phyloP scores from a whole-genome alignment of 1,140 invertebrate genomes.

The Drosophila nigrodunni region DNA sequence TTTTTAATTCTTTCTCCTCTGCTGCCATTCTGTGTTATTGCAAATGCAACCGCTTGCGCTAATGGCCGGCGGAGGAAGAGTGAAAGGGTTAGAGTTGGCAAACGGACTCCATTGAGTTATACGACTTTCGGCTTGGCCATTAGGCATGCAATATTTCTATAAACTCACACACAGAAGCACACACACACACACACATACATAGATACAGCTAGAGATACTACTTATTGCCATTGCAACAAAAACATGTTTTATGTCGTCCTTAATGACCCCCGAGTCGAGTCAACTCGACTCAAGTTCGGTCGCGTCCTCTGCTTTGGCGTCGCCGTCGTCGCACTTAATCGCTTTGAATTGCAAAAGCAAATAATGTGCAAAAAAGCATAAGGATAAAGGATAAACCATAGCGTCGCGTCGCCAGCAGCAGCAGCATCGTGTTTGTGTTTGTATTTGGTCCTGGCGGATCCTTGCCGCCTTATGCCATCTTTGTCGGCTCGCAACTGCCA shows the following conservation, averaged over 20 bases:
- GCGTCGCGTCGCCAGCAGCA: constrained; percentile 58
- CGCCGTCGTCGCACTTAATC: constrained; percentile 74
- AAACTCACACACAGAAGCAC: constrained; percentile 28
- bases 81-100: constrained; percentile 27
- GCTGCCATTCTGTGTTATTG: constrained; percentile 30
- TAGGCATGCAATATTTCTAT: constrained; percentile 76
- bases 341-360: constrained; percentile 84
- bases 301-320: constrained; percentile 21
- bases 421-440: constrained; percentile 30
- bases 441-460: constrained; percentile 59
- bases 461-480: constrained; percentile 73
- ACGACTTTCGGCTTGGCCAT: constrained; percentile 71
- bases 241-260: constrained; percentile 82
- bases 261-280: constrained; percentile 76
- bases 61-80: constrained; percentile 47
- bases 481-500: constrained; percentile 58
- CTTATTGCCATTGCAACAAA: constrained; percentile 76
- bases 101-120: constrained; percentile 58
- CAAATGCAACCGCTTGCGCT: constrained; percentile 60
- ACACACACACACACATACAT: constrained; percentile 1
- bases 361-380: constrained; percentile 82
- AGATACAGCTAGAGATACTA: constrained; percentile 51
- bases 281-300: constrained; percentile 23
- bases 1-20: constrained; percentile 23
- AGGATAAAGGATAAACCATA: constrained; percentile 81